Evolutionary conservation across 1,140 invertebrate species (phyloP).

Genomic region (Drosophila burlai): DNA sequence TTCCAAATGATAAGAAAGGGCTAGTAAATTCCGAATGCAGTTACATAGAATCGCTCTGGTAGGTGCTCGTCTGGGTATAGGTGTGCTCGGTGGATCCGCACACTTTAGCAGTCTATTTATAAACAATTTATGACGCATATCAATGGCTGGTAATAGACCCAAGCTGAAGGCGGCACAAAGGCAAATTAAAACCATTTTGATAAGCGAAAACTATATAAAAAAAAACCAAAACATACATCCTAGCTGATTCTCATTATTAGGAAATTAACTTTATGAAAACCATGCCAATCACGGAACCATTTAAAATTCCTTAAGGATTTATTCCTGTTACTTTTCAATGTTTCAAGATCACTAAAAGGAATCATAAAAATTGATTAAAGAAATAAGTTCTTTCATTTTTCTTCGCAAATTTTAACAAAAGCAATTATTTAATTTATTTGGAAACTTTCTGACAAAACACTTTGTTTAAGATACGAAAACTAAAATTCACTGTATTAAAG

Average conservation of each 20-base stretch:
- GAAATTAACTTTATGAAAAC: not conserved
- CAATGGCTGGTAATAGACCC: constrained; percentile 31
- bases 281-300: not conserved
- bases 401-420: not conserved
- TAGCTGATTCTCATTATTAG: not conserved
- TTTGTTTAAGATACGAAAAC: not conserved
- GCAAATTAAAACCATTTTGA: constrained; percentile 42
- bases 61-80: not conserved
- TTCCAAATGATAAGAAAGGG: constrained; percentile 28
- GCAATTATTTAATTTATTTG: too few species aligned
- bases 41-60: constrained; percentile 23
- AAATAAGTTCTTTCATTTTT: not conserved
- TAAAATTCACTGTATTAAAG: not conserved
- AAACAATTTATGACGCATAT: constrained; percentile 72
- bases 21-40: constrained; percentile 27
- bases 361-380: not conserved
- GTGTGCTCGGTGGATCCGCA: constrained; percentile 3
- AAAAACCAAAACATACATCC: not conserved
- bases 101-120: constrained; percentile 61
- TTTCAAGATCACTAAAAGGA: not conserved
- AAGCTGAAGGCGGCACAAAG: constrained; percentile 32
- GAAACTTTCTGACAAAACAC: not conserved
- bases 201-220: constrained; percentile 38
- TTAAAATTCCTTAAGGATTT: not conserved
- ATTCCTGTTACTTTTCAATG: not conserved